Base-by-base conservation (phyloP, 1,140 invertebrate genomes). In the Solenopsis fugax region DNA sequence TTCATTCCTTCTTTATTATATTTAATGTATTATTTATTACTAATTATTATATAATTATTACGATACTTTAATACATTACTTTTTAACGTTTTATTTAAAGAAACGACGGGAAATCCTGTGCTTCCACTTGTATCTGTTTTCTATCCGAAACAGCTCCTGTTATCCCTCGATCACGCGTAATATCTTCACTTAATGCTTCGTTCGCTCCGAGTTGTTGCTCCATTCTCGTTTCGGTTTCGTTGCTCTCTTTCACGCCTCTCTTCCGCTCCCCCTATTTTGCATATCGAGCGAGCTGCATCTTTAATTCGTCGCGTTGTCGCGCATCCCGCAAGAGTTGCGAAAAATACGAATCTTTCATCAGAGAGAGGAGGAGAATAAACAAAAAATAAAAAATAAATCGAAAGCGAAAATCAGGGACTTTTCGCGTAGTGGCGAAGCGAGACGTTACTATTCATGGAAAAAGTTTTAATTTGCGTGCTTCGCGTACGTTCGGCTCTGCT, bases 401-500 rank as follows among this genome's bases (percentile, higher is more conserved):
- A 56, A 87, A 81, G 77, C 52, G 88, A 89, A 93, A 92, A 92
- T 92, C 89, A 91, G 56, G 80, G 77, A 92, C 72, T 91, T 88
- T 24, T 90, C 72, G 80, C 64, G 48, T 65, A 54, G 72, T 45
- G 48, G 64, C 62, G 24, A 85, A 21, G 84, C 52, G 62, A 81
- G 65, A 77, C 60, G 62, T 91, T 91, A 91, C 84, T 92, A 93
- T 93, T 92, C 90, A 93, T 93, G 85, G 85, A 85, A 93, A 93
- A 93, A 92, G 81, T 93, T 93, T 93, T 92, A 92, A 93, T 93
- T 90, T 89, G 87, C 87, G 60, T 81, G 77, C 52, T 75, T 71
- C 58, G 45, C 45, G 50, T 24, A 54, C 69, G 24, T 62, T 67
- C 58, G 64, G 2, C 10, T 45, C 24, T 18, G 67, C 52, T 56